Evolutionary conservation across 2,113 vertebrate genomes (phyloP), one percentile per base, ranked within the genome.

Genomic region (Parotia lawesii): DNA sequence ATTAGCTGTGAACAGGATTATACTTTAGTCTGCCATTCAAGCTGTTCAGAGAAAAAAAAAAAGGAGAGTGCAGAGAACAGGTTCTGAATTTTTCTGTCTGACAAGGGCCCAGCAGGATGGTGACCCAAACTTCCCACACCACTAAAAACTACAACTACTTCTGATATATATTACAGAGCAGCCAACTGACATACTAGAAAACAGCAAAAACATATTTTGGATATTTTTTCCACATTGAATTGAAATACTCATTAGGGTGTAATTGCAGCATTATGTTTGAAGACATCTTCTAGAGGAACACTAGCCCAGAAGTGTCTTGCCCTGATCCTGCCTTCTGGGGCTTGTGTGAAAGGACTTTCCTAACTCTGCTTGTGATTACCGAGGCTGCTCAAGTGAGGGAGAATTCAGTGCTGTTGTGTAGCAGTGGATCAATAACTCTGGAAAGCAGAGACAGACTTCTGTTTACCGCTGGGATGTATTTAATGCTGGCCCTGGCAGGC

Each of bases 1-100:
- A 95, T 98, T 97, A 97, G 90, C 95, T 98, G 94, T 91, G 95
- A 97, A 97, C 85, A 89, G 92, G 96, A 98, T 98, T 97, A 97
- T 97, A 96, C 95, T 95, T 91, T 85, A 96, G 96, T 66, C 91
- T 97, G 94, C 90, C 96, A 96, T 94, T 97, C 97, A 97, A 93
- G 91, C 92, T 95, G 92, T 96, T 97, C 94, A 92, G 89, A 89
- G 82, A 56, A 95, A 96, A 28, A 12, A 35, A 15, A 33, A 38
- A 65, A 60, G 4, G 61, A 80, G 31, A 94, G 13, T 9, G 73
- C 23, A 95, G 65, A 94, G 76, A 96, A 96, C 72, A 97, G 85
- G 71, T 96, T 95, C 89, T 87, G 79, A 87, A 61, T 92, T 97
- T 96, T 82, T 94, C 70, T 94, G 40, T 69, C 81, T 97, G 90